Evolutionary conservation across 1,140 invertebrate species (phyloP), one percentile per base, ranked within the genome.

Genomic region (Limonius californicus): DNA sequence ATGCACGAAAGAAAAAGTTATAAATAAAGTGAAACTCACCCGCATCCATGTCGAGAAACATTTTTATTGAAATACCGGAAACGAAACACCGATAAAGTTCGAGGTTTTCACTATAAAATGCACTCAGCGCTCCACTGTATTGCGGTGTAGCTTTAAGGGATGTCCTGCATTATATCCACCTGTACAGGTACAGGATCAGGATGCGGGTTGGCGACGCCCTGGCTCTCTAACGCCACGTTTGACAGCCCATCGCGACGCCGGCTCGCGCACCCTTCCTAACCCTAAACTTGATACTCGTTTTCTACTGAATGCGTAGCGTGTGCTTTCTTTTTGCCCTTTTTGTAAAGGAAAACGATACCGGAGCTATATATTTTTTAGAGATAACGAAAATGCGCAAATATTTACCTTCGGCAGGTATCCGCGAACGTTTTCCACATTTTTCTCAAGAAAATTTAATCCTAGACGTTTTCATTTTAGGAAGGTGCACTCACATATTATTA

Each of bases 161-260:
- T 65, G 61, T 65, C 60, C 60, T 68, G 61, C 57, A 60, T 58
- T 65, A 58, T 64, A 53, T 65, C 61, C 66, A 68, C 63, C 66
- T 68, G 65, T 68, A 64, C 62, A 66, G 67, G 67, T 68, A 43
- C 57, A 57, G 64, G 53, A 62, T 57, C 50, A 30, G 50, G 59
- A 59, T 66, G 63, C 64, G 62, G 64, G 64, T 62, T 70, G 68
- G 68, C 66, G 68, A 70, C 68, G 68, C 68, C 68, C 68, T 70
- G 68, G 56, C 59, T 65, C 61, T 59, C 61, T 63, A 39, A 70
- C 60, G 68, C 62, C 68, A 68, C 68, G 66, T 70, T 70, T 70
- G 68, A 66, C 66, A 65, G 57, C 58, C 57, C 68, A 66, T 59
- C 68, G 63, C 62, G 66, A 59, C 66, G 66, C 62, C 68, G 63